Evolutionary conservation across 1,140 invertebrate species (phyloP).

Genomic region (Drosophila pectinifera): DNA sequence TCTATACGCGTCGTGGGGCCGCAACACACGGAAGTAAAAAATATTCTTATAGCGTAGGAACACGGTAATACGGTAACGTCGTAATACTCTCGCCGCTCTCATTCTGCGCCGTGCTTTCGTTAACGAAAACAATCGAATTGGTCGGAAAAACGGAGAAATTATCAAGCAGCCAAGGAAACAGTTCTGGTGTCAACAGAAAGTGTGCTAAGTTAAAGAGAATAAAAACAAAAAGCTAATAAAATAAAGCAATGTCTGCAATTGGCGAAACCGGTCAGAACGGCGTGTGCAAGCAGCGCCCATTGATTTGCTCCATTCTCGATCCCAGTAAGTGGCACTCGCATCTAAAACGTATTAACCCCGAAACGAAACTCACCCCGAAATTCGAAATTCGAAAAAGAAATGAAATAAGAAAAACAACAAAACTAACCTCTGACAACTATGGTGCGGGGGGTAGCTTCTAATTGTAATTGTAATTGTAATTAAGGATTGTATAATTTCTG

Average conservation of each 20-base stretch:
- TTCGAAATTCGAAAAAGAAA: conserved; percentile 10
- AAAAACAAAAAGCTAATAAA: conserved; percentile 26
- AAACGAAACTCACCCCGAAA: conserved; percentile 46
- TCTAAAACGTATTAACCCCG: conserved; percentile 28
- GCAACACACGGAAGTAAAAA: conserved; percentile 57
- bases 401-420: conserved; percentile 45
- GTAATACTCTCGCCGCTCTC: conserved; percentile 29
- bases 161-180: conserved; percentile 20
- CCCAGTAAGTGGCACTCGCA: conserved; percentile 74
- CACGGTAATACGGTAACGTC: conserved; percentile 58
- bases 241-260: conserved; percentile 61
- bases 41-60: conserved; percentile 42
- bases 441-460: conserved; percentile 29
- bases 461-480: neutral
- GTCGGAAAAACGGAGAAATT: conserved; percentile 29
- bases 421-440: conserved; percentile 71
- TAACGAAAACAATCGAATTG: conserved; percentile 43
- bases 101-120: conserved; percentile 52
- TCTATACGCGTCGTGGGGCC: conserved; percentile 70
- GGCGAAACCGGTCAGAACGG: conserved; percentile 79
- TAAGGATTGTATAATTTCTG: conserved; percentile 58
- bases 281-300: conserved; percentile 77
- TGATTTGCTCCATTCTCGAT: conserved; percentile 84
- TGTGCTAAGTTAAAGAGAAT: conserved; percentile 14
- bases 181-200: conserved; percentile 24